These are phyloP conservation scores for Cebidichthys violaceus DNA, from an alignment of 2,113 vertebrate genomes.

Conservation along the genomic window DNA sequence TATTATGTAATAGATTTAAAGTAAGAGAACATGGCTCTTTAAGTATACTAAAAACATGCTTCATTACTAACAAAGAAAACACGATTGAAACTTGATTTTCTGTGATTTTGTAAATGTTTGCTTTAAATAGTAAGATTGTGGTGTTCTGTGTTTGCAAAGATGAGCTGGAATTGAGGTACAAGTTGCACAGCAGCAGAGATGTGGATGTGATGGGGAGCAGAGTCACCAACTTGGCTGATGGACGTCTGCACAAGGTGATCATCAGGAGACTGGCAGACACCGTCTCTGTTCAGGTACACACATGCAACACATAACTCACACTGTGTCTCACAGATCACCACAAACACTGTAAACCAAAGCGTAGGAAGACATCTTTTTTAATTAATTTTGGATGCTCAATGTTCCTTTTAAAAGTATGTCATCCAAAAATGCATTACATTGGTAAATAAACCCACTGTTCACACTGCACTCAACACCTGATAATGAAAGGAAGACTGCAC, in stretches of 20 bases:
- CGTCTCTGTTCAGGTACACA: slow-evolving; percentile 78
- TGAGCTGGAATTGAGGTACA: slow-evolving; percentile 81
- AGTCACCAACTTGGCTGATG: slow-evolving; percentile 71
- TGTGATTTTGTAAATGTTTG: background rate
- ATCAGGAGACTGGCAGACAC: slow-evolving; percentile 70
- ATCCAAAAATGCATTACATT: background rate
- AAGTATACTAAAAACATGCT: background rate
- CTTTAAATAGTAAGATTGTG: background rate
- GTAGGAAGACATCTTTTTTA: background rate
- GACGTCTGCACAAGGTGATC: slow-evolving; percentile 75
- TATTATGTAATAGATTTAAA: background rate
- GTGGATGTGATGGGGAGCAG: slow-evolving; percentile 69
- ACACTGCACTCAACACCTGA: background rate
- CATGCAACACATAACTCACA: background rate
- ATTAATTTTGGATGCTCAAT: background rate
- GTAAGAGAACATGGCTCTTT: background rate
- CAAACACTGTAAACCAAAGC: background rate
- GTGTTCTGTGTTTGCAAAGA: slow-evolving; percentile 61
- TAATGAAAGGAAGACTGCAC: background rate
- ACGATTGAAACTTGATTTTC: background rate
- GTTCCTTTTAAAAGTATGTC: background rate
- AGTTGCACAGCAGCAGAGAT: slow-evolving; percentile 72
- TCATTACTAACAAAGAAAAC: background rate
- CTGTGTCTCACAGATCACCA: background rate
- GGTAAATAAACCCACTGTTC: slow-evolving; percentile 5